Evolutionary conservation across 2,797 vertebrate genomes (phyloP).

Genomic region (Mycteria americana): DNA sequence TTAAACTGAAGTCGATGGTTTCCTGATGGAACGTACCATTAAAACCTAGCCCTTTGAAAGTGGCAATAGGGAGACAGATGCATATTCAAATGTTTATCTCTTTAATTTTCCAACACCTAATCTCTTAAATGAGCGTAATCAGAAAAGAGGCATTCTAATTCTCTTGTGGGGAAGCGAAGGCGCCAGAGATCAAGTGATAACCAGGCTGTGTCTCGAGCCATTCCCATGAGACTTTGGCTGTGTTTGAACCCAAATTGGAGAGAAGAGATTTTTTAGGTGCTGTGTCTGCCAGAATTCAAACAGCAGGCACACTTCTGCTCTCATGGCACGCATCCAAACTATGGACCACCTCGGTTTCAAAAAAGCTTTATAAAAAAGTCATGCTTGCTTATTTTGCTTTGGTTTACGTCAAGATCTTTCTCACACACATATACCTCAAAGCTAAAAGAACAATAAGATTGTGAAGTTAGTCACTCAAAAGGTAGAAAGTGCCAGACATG

Average conservation of each 20-base stretch:
- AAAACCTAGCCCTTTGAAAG: constrained; percentile 14
- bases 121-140: constrained; percentile 34
- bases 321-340: background rate
- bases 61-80: background rate
- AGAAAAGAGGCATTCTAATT: constrained; percentile 50
- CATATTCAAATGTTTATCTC: constrained; percentile 53
- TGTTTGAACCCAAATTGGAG: background rate
- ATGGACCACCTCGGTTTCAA: background rate
- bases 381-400: background rate
- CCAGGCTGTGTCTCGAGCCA: constrained; percentile 2
- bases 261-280: background rate
- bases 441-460: background rate
- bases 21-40: background rate
- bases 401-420: background rate
- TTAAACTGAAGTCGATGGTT: background rate
- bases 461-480: constrained; percentile 3
- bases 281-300: background rate
- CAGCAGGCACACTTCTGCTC: background rate
- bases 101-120: constrained; percentile 50
- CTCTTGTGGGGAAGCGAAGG: constrained; percentile 26
- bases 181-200: constrained; percentile 45
- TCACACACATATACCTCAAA: background rate
- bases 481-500: background rate
- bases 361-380: background rate
- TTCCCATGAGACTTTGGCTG: background rate